Percentiles rank a stretch among this genome's conserved stretches.
Conservation (phyloP, 2,113 vertebrate genomes). For the Tachysurus fulvidraco region DNA sequence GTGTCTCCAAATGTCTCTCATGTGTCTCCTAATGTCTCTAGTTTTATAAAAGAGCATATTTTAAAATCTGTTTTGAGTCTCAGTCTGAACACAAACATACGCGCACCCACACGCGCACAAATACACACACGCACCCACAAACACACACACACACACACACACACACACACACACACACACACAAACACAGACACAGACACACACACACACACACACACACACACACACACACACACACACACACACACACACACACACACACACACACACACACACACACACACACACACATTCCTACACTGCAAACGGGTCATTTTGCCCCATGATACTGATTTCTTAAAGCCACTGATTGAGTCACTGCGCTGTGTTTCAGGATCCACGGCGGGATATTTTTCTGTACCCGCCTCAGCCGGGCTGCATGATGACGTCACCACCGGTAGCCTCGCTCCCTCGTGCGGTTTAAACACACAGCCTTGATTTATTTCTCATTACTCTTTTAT, state of each 20-base stretch:
- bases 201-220: background rate
- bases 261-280: background rate
- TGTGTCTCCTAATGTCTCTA: too few relatives aligned
- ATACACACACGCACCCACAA: too few relatives aligned
- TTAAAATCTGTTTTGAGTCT: background rate
- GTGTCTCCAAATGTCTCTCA: too few relatives aligned
- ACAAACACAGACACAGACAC: background rate
- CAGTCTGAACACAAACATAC: background rate
- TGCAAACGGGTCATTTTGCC: background rate
- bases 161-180: too few relatives aligned
- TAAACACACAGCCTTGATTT: background rate
- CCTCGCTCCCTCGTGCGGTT: slow-evolving; percentile 50
- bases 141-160: too few relatives aligned
- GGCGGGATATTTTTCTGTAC: background rate
- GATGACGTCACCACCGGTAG: slow-evolving; percentile 65
- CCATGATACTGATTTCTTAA: background rate
- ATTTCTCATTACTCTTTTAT: background rate
- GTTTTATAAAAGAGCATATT: background rate
- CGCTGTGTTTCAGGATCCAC: background rate
- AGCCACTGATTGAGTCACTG: background rate
- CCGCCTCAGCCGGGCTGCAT: slow-evolving; percentile 54
- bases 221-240: background rate
- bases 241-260: background rate
- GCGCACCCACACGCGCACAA: background rate
- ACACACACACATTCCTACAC: background rate